Evolutionary conservation across 2,113 vertebrate species (phyloP), one percentile per base, ranked within the genome.

Genomic region (Sprattus sprattus): DNA sequence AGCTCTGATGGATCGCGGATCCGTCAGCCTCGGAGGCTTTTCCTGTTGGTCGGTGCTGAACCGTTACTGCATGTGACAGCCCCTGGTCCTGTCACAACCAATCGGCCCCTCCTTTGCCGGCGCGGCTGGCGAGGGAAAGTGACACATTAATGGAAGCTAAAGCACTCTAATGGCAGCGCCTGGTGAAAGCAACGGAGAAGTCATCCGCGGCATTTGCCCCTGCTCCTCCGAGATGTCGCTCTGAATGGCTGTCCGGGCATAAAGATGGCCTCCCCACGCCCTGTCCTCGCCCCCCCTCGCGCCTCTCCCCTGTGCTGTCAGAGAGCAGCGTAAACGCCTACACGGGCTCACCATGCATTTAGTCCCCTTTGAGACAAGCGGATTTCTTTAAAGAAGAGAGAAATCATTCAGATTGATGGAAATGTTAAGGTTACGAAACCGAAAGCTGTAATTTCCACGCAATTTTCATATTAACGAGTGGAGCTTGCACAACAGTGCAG

Each of bases 121-220:
- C 91, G 87, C 85, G 90, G 91, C 91, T n/a, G 92, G 91, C 89
- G 28, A 89, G 22, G 87, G 87, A 87, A 95, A 95, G 93, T 95
- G 95, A 95, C 95, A 96, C 92, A 88, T 91, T 94, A 94, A 94
- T 94, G 92, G 93, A 92, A 92, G 92, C 92, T 94, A 93, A 95
- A 94, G 88, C 91, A 91, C 91, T 90, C 92, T 92, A 93, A 92
- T 95, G 93, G 93, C 87, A 92, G 91, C 4, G 91, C 92, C 91
- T 90, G 75, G 81, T 88, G 92, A 91, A 93, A 91, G 88, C 85
- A 82, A 82, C 80, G 22, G 45, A 87, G 89, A 39, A 88, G 85
- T 84, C 89, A 87, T 86, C 90, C 86, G 15, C 32, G 71, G 89
- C 85, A 9, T 81, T 92, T 91, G 92, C 90, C 91, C 90, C 28